Conservation (phyloP, 1,140 invertebrate genomes). For the Neodiprion lecontei region DNA sequence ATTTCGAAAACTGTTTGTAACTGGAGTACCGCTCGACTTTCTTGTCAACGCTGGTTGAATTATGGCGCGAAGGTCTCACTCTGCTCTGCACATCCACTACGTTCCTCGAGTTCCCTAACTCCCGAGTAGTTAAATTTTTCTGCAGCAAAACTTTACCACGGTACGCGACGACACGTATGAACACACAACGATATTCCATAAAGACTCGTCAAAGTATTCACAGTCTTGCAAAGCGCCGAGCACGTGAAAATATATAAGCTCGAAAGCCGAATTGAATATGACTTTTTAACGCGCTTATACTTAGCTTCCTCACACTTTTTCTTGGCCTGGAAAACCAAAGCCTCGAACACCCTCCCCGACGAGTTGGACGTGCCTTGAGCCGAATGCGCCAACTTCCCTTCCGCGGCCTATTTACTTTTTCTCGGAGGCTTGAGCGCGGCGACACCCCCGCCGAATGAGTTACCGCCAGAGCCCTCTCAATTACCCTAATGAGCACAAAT, state of each 20-base stretch:
- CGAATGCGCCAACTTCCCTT: constrained; percentile 6
- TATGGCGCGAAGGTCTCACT: constrained; percentile 6
- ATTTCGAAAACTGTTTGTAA: not conserved
- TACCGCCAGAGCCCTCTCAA: constrained; percentile 37
- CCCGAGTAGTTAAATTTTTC: not conserved
- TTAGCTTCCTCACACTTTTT: too few relatives aligned
- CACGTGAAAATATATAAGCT: too few relatives aligned
- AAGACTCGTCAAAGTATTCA: too few relatives aligned
- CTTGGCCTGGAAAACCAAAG: too few relatives aligned
- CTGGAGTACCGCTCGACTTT: not conserved
- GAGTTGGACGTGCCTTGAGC: not conserved
- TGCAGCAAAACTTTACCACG: too few relatives aligned
- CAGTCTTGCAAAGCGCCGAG: too few relatives aligned
- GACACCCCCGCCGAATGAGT: constrained; percentile 33
- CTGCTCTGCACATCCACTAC: not conserved
- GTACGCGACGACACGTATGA: too few relatives aligned
- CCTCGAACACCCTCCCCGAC: not conserved
- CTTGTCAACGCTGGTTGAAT: constrained; percentile 5
- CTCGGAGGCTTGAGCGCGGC: constrained; percentile 11
- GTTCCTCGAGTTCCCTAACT: not conserved
- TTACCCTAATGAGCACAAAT: constrained; percentile 42
- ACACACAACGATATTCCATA: too few relatives aligned
- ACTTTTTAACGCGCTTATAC: too few relatives aligned
- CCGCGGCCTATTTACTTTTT: constrained; percentile 32
- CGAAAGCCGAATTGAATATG: too few relatives aligned